Conservation (phyloP, 2,888 invertebrate genomes). For the Rugalucina vietnamica region DNA sequence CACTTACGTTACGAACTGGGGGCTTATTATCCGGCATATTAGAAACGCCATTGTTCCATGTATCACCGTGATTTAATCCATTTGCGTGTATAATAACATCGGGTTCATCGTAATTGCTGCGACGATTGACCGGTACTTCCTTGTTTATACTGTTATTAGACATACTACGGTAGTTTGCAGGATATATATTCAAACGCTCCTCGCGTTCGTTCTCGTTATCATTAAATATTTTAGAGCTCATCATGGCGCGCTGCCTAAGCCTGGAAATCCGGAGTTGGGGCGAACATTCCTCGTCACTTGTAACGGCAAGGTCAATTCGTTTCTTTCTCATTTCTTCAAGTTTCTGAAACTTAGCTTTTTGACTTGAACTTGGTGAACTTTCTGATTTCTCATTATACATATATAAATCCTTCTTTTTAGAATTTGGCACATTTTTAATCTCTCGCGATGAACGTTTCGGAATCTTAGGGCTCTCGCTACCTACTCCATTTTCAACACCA, state of each 20-base stretch:
- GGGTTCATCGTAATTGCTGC: slow-evolving; percentile 46
- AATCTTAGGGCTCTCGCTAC: neutral
- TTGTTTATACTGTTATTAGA: neutral
- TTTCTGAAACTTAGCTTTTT: slow-evolving; percentile 75
- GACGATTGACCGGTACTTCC: neutral
- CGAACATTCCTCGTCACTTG: slow-evolving; percentile 78
- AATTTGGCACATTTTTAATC: neutral
- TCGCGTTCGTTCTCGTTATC: neutral
- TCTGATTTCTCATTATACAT: slow-evolving; percentile 56
- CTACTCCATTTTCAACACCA: slow-evolving; percentile 46
- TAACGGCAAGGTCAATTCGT: slow-evolving; percentile 75
- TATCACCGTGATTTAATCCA: slow-evolving; percentile 42
- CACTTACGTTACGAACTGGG: neutral
- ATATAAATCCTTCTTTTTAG: slow-evolving; percentile 62
- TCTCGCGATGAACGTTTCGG: slow-evolving; percentile 3
- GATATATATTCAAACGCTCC: neutral
- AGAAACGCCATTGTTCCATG: neutral
- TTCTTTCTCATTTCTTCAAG: slow-evolving; percentile 78
- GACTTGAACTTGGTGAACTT: slow-evolving; percentile 33
- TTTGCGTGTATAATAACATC: slow-evolving; percentile 51
- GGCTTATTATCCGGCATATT: neutral
- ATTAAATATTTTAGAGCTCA: slow-evolving; percentile 53
- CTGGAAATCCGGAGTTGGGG: slow-evolving; percentile 76
- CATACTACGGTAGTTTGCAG: neutral
- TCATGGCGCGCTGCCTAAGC: slow-evolving; percentile 74